phyloP scores from a whole-genome alignment of 2,797 vertebrate genomes.

The Anguilla anguilla region DNA sequence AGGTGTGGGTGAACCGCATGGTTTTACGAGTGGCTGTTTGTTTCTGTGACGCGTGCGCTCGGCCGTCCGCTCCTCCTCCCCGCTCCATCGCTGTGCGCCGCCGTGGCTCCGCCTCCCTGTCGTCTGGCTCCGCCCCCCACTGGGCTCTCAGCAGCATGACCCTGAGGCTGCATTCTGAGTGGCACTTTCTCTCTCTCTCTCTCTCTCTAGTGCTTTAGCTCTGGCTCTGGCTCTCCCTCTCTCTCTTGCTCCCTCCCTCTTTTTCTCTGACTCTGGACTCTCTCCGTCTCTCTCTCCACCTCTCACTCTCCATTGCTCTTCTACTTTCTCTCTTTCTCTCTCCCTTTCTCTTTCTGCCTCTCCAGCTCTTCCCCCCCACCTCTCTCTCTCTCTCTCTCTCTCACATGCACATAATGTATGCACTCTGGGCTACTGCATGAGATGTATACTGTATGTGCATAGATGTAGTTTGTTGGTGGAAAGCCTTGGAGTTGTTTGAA shows the following conservation, averaged over 20 bases:
- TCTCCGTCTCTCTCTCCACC: background rate
- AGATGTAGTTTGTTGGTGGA: constrained; percentile 31
- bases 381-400: background rate
- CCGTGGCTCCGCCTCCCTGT: background rate
- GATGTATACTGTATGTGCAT: constrained; percentile 34
- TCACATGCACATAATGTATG: constrained; percentile 19
- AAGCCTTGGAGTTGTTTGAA: constrained; percentile 6
- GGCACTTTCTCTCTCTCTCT: background rate
- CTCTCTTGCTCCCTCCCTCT: background rate
- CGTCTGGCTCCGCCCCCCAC: background rate
- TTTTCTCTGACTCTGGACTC: background rate
- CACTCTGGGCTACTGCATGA: constrained; percentile 41
- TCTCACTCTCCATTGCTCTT: background rate
- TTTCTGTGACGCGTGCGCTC: constrained; percentile 50
- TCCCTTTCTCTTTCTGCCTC: background rate
- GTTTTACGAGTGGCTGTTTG: constrained; percentile 33
- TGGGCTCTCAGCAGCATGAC: constrained; percentile 17
- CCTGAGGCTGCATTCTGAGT: constrained; percentile 31
- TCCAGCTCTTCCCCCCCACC: too few relatives aligned
- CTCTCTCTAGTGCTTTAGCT: background rate
- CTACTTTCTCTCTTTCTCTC: background rate
- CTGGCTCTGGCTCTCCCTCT: background rate
- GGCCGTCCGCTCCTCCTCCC: constrained; percentile 25
- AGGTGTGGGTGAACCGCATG: constrained; percentile 48
- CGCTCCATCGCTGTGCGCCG: constrained; percentile 25